A percentile compares a stretch with the other conserved stretches of the same genome.
Conservation (phyloP, 2,888 invertebrate species). For the Ditula angustiorana region DNA sequence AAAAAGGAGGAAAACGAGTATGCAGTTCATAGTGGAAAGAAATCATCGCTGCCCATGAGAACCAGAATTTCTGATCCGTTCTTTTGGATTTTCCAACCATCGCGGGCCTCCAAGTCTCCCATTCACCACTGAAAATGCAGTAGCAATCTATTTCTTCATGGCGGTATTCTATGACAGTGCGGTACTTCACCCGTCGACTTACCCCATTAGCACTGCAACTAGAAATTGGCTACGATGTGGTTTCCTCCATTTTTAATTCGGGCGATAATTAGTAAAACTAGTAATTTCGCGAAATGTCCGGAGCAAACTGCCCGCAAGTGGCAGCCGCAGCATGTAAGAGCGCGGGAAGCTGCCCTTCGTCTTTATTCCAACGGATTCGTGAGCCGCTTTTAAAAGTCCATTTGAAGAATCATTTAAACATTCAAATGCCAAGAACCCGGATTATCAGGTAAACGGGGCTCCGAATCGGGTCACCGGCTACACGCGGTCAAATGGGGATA, state of each 20-base stretch:
- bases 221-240: no score
- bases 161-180: no score
- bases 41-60: no score
- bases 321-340: slow-evolving; percentile 8
- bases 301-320: neutral
- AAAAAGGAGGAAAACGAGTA: no score
- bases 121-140: no score
- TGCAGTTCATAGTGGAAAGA: no score
- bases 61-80: no score
- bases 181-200: no score
- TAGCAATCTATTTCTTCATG: no score
- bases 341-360: slow-evolving; percentile 11
- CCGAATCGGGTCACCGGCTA: slow-evolving; percentile 3
- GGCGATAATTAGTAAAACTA: neutral
- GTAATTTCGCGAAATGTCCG: slow-evolving; percentile 3
- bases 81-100: no score
- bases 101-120: no score
- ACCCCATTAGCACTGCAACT: no score
- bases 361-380: slow-evolving; percentile 21
- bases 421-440: slow-evolving; percentile 14
- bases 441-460: neutral
- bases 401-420: slow-evolving; percentile 22
- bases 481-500: slow-evolving; percentile 12
- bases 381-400: slow-evolving; percentile 35
- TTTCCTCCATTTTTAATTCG: neutral